Conservation (phyloP, 1,140 invertebrate species). For the Danaus plexippus region DNA sequence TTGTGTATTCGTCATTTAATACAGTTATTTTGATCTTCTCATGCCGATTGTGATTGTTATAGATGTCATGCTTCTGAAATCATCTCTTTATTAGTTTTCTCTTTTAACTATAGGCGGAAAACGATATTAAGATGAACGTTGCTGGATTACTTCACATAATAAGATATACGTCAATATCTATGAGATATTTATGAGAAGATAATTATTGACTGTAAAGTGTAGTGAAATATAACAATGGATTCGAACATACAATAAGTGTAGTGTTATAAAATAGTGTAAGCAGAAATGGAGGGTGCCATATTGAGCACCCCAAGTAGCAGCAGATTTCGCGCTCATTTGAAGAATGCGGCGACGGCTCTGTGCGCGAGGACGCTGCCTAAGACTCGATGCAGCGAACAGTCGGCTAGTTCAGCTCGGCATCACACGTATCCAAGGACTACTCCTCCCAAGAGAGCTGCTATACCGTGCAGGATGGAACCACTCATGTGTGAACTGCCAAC, state of each 20-base stretch:
- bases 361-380: slow-evolving; percentile 61
- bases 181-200: slow-evolving; percentile 7
- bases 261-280: slow-evolving; percentile 18
- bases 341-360: slow-evolving; percentile 63
- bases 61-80: too few species aligned
- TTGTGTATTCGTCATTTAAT: too few species aligned
- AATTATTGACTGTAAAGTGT: slow-evolving; percentile 17
- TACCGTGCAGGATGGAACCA: slow-evolving; percentile 49
- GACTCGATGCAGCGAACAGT: slow-evolving; percentile 44
- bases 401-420: slow-evolving; percentile 38
- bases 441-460: slow-evolving; percentile 44
- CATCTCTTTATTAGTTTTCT: too few species aligned
- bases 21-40: too few species aligned
- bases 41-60: too few species aligned
- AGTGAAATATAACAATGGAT: slow-evolving; percentile 46
- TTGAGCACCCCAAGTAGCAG: slow-evolving; percentile 57
- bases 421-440: slow-evolving; percentile 66
- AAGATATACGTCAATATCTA: too few species aligned
- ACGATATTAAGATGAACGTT: too few species aligned
- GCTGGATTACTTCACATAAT: too few species aligned
- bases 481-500: slow-evolving; percentile 34
- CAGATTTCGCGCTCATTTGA: slow-evolving; percentile 59
- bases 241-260: slow-evolving; percentile 48
- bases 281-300: slow-evolving; percentile 67
- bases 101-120: too few species aligned